These are phyloP conservation scores for Cynopterus brachyotis DNA, from an alignment of 2,113 vertebrate genomes.

Conservation along the genomic window DNA sequence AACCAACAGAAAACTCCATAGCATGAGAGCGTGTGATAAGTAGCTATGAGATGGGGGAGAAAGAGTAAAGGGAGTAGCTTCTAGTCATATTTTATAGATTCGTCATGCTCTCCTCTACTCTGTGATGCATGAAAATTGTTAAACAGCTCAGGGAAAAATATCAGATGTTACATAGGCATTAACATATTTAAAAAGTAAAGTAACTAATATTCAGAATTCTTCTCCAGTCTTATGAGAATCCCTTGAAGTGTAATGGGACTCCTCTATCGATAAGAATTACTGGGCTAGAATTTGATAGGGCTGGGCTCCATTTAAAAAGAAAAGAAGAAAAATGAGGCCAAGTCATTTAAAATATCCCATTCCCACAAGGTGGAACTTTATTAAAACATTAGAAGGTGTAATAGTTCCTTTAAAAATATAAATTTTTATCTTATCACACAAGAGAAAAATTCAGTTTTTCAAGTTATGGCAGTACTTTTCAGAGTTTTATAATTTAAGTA, in stretches of 20 bases:
- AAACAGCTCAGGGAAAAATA: not conserved
- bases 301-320: not conserved
- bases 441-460: constrained; percentile 44
- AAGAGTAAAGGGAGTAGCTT: not conserved
- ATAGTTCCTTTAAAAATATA: constrained; percentile 60
- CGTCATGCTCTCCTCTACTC: not conserved
- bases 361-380: constrained; percentile 57
- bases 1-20: not conserved
- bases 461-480: not conserved
- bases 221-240: not conserved
- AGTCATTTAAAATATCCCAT: constrained; percentile 49
- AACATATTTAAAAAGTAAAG: not conserved
- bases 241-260: not conserved
- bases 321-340: constrained; percentile 36
- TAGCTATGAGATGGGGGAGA: too few relatives aligned
- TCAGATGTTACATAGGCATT: not conserved
- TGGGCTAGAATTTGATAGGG: not conserved
- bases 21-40: too few relatives aligned
- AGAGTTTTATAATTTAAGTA: constrained; percentile 27
- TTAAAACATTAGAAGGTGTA: constrained; percentile 58
- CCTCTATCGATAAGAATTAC: not conserved
- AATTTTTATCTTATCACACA: constrained; percentile 58
- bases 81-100: not conserved
- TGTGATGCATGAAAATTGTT: not conserved
- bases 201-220: not conserved